Percentiles rank a stretch among this genome's conserved stretches.
Evolutionary conservation across 2,797 vertebrate species (phyloP).

Genomic region (Furcifer pardalis): DNA sequence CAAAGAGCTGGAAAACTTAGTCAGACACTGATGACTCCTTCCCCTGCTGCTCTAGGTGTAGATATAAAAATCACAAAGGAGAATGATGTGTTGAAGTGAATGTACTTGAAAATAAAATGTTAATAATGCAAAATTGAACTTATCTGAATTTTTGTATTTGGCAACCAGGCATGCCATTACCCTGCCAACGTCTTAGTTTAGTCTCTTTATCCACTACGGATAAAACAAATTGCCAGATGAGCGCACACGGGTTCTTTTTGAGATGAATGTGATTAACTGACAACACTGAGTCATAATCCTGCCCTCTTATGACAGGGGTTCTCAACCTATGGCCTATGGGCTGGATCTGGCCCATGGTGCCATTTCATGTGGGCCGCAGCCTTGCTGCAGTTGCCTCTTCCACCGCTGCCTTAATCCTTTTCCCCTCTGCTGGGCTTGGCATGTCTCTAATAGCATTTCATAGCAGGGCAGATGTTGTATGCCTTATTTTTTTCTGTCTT

Average conservation of each 20-base stretch:
- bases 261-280: background rate
- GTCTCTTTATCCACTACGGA: background rate
- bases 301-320: too few relatives aligned
- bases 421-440: too few relatives aligned
- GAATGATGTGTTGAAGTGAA: background rate
- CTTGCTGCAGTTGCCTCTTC: too few relatives aligned
- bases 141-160: background rate
- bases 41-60: background rate
- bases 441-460: too few relatives aligned
- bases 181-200: background rate
- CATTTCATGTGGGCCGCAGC: too few relatives aligned
- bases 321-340: too few relatives aligned
- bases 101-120: background rate
- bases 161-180: background rate
- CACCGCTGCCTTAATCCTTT: too few relatives aligned
- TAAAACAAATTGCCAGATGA: background rate
- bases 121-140: background rate
- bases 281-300: background rate
- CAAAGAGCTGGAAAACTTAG: constrained; percentile 46
- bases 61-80: constrained; percentile 16
- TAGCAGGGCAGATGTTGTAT: too few relatives aligned
- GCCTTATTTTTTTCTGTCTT: background rate
- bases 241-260: background rate
- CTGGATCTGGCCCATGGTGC: too few relatives aligned
- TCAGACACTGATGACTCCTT: constrained; percentile 38